phyloP scores from a whole-genome alignment of 2,888 invertebrate species.

The Lacanobia wlatinum region DNA sequence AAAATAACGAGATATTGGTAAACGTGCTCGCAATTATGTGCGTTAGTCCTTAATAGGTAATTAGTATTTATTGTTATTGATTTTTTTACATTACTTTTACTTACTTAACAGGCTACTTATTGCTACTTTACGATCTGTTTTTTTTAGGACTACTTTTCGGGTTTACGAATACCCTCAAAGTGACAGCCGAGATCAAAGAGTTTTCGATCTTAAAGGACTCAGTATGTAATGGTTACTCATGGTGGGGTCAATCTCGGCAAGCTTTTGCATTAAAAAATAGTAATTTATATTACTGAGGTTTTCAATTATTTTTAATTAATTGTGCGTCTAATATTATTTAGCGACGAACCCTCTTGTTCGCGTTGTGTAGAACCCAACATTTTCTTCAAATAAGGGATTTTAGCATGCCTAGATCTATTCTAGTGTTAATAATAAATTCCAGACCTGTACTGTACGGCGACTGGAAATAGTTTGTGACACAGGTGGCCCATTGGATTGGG shows the following conservation, averaged over 20 bases:
- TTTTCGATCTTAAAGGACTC: no score
- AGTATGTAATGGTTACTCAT: no score
- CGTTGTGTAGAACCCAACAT: background rate
- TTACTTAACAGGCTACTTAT: background rate
- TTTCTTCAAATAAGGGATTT: background rate
- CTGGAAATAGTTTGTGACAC: slow-evolving; percentile 33
- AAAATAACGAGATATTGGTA: background rate
- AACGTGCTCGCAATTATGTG: background rate
- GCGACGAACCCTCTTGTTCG: background rate
- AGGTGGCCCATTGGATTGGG: slow-evolving; percentile 16
- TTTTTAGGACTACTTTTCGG: no score
- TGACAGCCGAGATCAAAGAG: no score
- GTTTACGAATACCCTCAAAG: no score
- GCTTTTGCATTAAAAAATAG: no score
- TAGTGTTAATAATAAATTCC: slow-evolving; percentile 26
- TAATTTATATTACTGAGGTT: no score
- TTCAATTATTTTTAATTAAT: no score
- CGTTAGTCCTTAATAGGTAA: background rate
- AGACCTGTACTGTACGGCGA: slow-evolving; percentile 1
- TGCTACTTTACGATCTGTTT: no score
- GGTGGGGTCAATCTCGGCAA: no score
- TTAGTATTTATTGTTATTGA: background rate
- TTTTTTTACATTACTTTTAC: background rate
- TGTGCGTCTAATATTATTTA: background rate
- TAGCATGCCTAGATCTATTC: background rate